Evolutionary conservation across 1,140 invertebrate species (phyloP).

Genomic region (Whitmania pigra): DNA sequence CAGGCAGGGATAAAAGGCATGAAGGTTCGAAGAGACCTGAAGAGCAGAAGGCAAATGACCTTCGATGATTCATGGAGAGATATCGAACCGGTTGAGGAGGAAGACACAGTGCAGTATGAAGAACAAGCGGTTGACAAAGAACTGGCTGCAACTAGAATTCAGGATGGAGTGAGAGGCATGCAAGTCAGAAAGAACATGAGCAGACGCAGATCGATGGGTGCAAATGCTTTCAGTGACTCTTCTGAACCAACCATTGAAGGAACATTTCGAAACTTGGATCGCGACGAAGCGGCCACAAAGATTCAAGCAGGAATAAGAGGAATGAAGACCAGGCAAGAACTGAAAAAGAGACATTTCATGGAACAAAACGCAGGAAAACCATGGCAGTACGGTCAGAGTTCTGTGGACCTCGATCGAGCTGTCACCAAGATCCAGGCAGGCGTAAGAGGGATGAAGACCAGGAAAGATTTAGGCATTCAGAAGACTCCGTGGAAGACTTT

Average conservation of each 20-base stretch:
- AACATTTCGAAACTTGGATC: neutral
- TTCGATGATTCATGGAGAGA: neutral
- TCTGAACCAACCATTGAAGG: neutral
- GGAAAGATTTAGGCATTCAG: slow-evolving; percentile 26
- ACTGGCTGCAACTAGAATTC: slow-evolving; percentile 76
- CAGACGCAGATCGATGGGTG: slow-evolving; percentile 8
- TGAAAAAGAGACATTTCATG: slow-evolving; percentile 16
- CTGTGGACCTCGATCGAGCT: slow-evolving; percentile 32
- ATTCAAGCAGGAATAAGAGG: slow-evolving; percentile 14
- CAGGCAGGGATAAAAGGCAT: slow-evolving; percentile 33
- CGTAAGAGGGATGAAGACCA: slow-evolving; percentile 30
- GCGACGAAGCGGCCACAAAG: slow-evolving; percentile 1
- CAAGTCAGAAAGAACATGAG: slow-evolving; percentile 68
- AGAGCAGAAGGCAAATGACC: neutral
- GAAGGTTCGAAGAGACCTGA: slow-evolving; percentile 29
- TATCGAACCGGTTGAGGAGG: slow-evolving; percentile 1
- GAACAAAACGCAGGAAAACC: neutral
- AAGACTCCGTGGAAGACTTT: no score
- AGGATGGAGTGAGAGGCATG: slow-evolving; percentile 79
- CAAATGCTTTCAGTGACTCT: neutral
- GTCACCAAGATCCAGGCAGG: slow-evolving; percentile 34
- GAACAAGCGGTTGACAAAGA: slow-evolving; percentile 53
- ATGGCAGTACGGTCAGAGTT: slow-evolving; percentile 19
- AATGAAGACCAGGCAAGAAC: slow-evolving; percentile 12
- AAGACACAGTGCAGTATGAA: neutral